Evolutionary conservation across 2,113 vertebrate species (phyloP), one percentile per base, ranked within the genome.

Genomic region (Cephalopholis sonnerati): DNA sequence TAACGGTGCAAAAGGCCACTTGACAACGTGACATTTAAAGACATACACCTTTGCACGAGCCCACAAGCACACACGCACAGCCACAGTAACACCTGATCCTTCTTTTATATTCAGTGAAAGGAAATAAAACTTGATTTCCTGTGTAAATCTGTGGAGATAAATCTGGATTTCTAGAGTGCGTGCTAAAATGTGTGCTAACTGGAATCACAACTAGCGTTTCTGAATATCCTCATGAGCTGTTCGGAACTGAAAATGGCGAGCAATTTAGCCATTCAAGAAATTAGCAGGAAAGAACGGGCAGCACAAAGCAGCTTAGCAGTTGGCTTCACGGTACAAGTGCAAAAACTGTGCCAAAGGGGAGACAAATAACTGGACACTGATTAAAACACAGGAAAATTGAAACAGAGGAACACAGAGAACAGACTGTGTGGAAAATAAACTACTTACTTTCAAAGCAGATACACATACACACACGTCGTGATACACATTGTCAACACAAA

Each of bases 1-100:
- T 57, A 65, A 68, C 27, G 25, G n/a, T 46, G 39, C 44, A 83
- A 83, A 85, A 75, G 57, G 62, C 29, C 55, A 74, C 62, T 66
- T 83, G 62, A 76, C 70, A 68, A 39, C 39, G 46, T 82, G 81
- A 81, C 41, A 79, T 82, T 83, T 75, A 66, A 71, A 83, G 69
- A 62, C 44, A 46, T 74, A 18, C 7, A 29, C 15, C 24, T 71
- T 24, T 54, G 59, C 27, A 62, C 54, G 54, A 73, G 74, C 44
- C 68, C 13, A 24, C 32, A 36, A 44, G 41, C 11, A 3, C 46
- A 5, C 46, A 5, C 55, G 32, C 61, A 54, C 51, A 67, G 27
- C 51, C 0, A 69, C 24, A 15, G 63, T 46, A 59, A 62, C 69
- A 72, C 61, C 57, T 70, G 63, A 46, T 63, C 5, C 24, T 61